phyloP scores from a whole-genome alignment of 1,140 invertebrate genomes.

The Pantala flavescens region DNA sequence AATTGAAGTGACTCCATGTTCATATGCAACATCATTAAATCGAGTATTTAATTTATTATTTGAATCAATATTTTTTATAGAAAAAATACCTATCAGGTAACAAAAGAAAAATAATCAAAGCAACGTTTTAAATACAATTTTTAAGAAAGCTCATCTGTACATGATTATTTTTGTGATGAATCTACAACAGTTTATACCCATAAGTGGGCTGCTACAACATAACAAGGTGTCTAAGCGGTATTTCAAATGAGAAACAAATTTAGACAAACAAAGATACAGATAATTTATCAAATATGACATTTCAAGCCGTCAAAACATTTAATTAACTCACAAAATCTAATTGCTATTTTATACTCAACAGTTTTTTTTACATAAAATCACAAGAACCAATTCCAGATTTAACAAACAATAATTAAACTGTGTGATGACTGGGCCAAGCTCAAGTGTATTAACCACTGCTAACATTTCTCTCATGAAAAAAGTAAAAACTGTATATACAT shows the following conservation, averaged over 20 bases:
- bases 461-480: not conserved
- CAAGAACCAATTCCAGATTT: not conserved
- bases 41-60: not conserved
- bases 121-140: not conserved
- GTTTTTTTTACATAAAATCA: conserved; percentile 8
- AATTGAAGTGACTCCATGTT: not conserved
- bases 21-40: not conserved
- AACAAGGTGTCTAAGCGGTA: not conserved
- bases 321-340: not conserved
- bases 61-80: not conserved
- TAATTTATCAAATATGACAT: not conserved
- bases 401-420: not conserved
- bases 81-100: not conserved
- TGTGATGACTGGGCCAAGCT: not conserved
- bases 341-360: not conserved
- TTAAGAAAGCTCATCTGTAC: conserved; percentile 1
- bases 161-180: not conserved
- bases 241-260: not conserved
- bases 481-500: conserved; percentile 10
- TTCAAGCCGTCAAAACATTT: not conserved
- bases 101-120: not conserved
- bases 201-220: not conserved
- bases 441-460: not conserved
- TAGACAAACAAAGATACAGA: not conserved
- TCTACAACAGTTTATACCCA: not conserved